Percentiles rank a stretch among this genome's conserved stretches.
These are phyloP conservation scores for Bombus sibiricus DNA, from an alignment of 1,140 invertebrate species.

Conservation along the genomic window DNA sequence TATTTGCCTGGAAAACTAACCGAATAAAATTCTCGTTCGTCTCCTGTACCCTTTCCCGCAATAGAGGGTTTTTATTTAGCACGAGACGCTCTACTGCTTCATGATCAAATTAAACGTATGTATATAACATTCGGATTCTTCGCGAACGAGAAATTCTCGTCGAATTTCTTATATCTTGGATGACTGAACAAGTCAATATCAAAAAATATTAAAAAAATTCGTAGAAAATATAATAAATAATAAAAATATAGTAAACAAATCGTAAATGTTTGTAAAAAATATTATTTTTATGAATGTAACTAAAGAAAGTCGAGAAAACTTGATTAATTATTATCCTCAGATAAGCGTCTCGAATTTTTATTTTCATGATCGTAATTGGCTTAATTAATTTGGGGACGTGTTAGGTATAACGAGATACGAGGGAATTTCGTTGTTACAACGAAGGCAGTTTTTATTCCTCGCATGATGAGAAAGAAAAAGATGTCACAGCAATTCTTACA, in stretches of 20 bases:
- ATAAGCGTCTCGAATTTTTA: no score
- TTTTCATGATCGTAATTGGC: not conserved
- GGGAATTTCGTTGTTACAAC: not conserved
- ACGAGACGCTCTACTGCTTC: no score
- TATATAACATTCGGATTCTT: not conserved
- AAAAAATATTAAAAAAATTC: no score
- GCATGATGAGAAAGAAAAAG: constrained; percentile 1
- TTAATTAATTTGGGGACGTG: not conserved
- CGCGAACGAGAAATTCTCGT: no score
- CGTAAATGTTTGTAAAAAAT: no score
- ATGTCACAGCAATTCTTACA: constrained; percentile 5
- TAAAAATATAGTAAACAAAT: no score
- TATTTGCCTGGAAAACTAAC: constrained; percentile 14
- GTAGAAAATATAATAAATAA: no score
- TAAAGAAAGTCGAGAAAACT: not conserved
- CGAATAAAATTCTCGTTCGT: not conserved
- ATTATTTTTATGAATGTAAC: no score
- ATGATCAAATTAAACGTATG: not conserved
- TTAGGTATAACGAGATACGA: not conserved
- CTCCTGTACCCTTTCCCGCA: not conserved
- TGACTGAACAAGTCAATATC: no score
- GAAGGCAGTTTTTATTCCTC: not conserved
- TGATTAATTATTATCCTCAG: not conserved
- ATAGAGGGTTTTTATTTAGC: not conserved
- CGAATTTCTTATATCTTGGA: not conserved